Evolutionary conservation across 2,113 vertebrate genomes (phyloP).

Genomic region (Alectura lathami): DNA sequence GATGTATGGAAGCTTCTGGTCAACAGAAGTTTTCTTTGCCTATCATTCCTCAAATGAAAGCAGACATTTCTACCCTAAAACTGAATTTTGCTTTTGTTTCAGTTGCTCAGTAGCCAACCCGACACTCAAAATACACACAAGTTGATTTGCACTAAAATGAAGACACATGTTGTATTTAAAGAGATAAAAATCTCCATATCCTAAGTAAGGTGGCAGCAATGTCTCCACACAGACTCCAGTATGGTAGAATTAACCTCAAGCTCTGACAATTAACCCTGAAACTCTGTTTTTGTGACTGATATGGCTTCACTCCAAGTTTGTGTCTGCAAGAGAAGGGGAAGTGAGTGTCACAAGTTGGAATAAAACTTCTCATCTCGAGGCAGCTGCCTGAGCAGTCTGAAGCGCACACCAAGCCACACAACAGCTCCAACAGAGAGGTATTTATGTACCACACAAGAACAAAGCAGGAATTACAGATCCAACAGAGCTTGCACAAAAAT

Average conservation of each 20-base stretch:
- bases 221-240: not conserved
- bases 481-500: not conserved
- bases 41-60: not conserved
- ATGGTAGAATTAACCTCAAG: not conserved
- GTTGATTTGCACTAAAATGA: not conserved
- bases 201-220: not conserved
- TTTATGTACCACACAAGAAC: not conserved
- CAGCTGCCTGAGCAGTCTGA: not conserved
- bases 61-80: not conserved
- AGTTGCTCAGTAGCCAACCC: not conserved
- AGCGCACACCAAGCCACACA: not conserved
- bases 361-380: not conserved
- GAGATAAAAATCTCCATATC: not conserved
- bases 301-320: not conserved
- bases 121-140: not conserved
- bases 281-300: not conserved
- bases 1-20: not conserved
- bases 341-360: not conserved
- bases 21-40: not conserved
- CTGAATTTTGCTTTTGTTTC: not conserved
- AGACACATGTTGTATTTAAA: not conserved
- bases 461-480: not conserved
- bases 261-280: not conserved
- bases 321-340: not conserved
- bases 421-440: not conserved